Percentiles rank a stretch among this genome's conserved stretches.
These are phyloP conservation scores for Cathartes aura DNA, from an alignment of 2,113 vertebrate genomes.

Conservation along the genomic window DNA sequence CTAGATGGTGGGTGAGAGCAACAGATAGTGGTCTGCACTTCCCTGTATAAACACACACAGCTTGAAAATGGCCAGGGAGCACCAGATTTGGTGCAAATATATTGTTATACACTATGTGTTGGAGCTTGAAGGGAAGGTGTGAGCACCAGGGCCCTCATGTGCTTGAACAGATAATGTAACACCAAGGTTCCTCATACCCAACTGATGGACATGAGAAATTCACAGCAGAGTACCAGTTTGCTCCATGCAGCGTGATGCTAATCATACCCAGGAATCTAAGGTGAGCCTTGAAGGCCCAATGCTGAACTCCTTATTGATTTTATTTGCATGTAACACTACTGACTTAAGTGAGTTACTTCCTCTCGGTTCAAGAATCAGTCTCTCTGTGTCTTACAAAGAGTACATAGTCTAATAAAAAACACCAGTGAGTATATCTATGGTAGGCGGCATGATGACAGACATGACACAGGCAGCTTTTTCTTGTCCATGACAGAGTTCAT, in stretches of 20 bases:
- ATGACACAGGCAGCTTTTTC: background rate
- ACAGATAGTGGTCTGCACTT: background rate
- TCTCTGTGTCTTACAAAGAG: background rate
- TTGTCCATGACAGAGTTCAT: background rate
- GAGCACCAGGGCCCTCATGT: background rate
- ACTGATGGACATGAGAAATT: background rate
- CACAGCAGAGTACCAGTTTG: background rate
- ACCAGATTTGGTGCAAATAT: background rate
- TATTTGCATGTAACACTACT: background rate
- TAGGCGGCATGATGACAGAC: background rate
- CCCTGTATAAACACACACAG: background rate
- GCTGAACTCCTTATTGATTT: background rate
- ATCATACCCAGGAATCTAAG: background rate
- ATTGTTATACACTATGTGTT: background rate
- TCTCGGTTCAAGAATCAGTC: background rate
- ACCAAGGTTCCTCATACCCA: background rate
- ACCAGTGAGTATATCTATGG: background rate
- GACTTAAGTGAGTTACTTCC: background rate
- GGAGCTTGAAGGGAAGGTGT: background rate
- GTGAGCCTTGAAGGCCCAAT: background rate
- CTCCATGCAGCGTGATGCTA: background rate
- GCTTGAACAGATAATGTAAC: background rate
- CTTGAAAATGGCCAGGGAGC: background rate
- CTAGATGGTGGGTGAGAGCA: background rate
- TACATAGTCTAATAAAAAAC: background rate